Conservation (phyloP, 92 coral and sea anemone genomes). For the Epizoanthus stellaris region DNA sequence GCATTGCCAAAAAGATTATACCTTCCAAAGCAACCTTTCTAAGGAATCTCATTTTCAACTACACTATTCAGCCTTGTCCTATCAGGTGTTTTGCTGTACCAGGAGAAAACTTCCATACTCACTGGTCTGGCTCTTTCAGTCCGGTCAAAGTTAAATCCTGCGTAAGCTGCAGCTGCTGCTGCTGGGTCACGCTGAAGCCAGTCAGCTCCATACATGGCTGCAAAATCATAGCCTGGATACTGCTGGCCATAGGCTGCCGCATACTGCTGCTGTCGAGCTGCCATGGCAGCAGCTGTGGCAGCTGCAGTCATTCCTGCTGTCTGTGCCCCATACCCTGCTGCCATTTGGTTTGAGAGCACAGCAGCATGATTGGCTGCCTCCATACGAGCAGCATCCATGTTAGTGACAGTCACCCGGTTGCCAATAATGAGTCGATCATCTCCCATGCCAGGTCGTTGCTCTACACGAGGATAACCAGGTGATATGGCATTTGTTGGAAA, state of each 20-base stretch:
- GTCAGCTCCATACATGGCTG: conserved; percentile 79
- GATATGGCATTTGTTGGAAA: conserved; percentile 35
- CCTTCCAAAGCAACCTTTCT: no score
- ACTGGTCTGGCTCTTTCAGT: conserved; percentile 43
- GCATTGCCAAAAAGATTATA: no score
- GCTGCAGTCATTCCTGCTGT: conserved; percentile 84
- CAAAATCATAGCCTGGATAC: conserved; percentile 82
- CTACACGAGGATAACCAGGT: conserved; percentile 34
- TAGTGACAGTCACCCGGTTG: conserved; percentile 85
- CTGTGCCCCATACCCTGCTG: conserved; percentile 63
- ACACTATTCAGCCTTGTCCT: no score
- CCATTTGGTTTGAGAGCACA: conserved; percentile 54
- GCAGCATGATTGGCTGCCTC: conserved; percentile 61
- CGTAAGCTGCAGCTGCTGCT: conserved; percentile 61
- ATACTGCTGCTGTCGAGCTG: conserved; percentile 82
- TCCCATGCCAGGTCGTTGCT: conserved; percentile 34
- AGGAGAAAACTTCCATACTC: neutral
- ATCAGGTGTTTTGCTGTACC: no score
- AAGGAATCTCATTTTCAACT: no score
- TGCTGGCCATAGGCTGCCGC: conserved; percentile 73
- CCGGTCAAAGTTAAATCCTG: conserved; percentile 39
- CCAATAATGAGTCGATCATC: conserved; percentile 81
- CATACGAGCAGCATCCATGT: conserved; percentile 73
- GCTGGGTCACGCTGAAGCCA: conserved; percentile 72
- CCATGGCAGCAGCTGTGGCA: conserved; percentile 78